Evolutionary conservation across 1,140 invertebrate genomes (phyloP).

Genomic region (Agraylea sexmaculata): DNA sequence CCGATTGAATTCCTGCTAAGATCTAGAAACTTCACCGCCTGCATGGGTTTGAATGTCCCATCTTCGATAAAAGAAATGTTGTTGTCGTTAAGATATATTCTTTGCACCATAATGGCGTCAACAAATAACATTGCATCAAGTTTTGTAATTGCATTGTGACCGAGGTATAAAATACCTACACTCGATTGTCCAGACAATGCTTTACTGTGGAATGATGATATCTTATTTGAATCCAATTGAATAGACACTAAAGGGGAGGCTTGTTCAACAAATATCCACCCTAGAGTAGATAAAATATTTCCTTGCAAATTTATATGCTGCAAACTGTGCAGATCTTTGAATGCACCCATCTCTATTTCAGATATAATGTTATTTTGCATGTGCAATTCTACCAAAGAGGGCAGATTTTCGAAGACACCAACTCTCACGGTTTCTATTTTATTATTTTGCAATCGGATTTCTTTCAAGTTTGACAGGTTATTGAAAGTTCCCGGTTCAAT

Average conservation of each 20-base stretch:
- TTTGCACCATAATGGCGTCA: slow-evolving; percentile 60
- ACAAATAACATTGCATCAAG: slow-evolving; percentile 60
- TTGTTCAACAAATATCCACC: slow-evolving; percentile 67
- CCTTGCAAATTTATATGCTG: slow-evolving; percentile 81
- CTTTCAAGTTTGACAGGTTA: slow-evolving; percentile 57
- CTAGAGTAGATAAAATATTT: slow-evolving; percentile 62
- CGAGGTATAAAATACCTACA: slow-evolving; percentile 77
- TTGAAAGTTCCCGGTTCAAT: slow-evolving; percentile 69
- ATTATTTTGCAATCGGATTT: slow-evolving; percentile 82
- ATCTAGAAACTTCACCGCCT: slow-evolving; percentile 63
- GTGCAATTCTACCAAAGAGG: slow-evolving; percentile 70
- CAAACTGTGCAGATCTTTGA: slow-evolving; percentile 69
- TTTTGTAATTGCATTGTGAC: slow-evolving; percentile 66
- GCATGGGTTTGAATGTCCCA: slow-evolving; percentile 62
- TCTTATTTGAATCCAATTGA: slow-evolving; percentile 72
- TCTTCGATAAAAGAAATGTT: slow-evolving; percentile 68
- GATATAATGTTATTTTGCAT: slow-evolving; percentile 77
- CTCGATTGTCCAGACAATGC: slow-evolving; percentile 66
- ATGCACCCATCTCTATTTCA: slow-evolving; percentile 68
- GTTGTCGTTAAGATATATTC: slow-evolving; percentile 75
- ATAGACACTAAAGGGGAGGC: slow-evolving; percentile 70
- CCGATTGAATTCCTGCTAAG: slow-evolving; percentile 61
- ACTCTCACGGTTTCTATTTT: slow-evolving; percentile 58
- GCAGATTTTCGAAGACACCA: slow-evolving; percentile 69
- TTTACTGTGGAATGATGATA: slow-evolving; percentile 63